Conservation (phyloP, 2,797 vertebrate species). For the Myotis myotis region DNA sequence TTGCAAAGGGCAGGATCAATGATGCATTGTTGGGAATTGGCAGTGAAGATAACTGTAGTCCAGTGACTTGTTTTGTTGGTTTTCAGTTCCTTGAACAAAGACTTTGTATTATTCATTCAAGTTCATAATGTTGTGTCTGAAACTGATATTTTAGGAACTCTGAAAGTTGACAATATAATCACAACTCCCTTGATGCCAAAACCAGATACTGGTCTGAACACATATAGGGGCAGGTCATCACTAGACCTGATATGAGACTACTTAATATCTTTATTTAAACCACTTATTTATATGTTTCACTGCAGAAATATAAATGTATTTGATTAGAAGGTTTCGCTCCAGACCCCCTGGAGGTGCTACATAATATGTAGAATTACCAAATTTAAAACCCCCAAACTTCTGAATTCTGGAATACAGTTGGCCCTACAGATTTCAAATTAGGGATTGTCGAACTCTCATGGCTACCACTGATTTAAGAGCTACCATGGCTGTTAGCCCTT, state of each 20-base stretch:
- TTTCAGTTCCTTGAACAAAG: background rate
- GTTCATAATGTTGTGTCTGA: background rate
- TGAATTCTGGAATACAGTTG: background rate
- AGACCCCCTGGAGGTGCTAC: background rate
- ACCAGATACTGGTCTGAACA: background rate
- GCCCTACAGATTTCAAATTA: background rate
- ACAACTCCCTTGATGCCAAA: background rate
- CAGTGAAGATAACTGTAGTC: background rate
- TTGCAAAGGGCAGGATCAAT: conserved; percentile 34
- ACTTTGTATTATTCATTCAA: conserved; percentile 10
- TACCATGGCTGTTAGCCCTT: background rate
- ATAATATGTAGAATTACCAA: background rate
- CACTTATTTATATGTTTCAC: background rate
- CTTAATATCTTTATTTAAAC: background rate
- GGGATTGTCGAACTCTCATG: background rate
- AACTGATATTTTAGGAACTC: conserved; percentile 24
- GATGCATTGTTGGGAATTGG: conserved; percentile 11
- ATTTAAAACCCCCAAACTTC: background rate
- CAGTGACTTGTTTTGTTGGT: background rate
- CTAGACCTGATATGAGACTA: background rate
- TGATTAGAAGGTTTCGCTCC: conserved; percentile 1
- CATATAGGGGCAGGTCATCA: background rate
- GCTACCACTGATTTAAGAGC: background rate
- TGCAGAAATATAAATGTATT: conserved; percentile 7
- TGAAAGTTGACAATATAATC: conserved; percentile 13